Evolutionary conservation across 2,113 vertebrate genomes (phyloP).

Genomic region (Rhineura floridana): DNA sequence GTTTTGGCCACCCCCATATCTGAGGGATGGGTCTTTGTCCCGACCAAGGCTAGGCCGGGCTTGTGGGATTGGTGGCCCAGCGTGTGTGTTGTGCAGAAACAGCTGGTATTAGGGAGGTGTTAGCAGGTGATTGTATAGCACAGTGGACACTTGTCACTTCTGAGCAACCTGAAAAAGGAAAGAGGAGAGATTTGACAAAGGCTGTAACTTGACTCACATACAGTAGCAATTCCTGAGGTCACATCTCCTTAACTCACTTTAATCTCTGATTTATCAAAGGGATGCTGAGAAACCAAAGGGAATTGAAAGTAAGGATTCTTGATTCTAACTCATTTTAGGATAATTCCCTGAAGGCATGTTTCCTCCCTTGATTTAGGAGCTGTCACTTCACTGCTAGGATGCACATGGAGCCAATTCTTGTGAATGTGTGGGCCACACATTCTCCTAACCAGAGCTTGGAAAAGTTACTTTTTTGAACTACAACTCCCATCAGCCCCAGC

Average conservation of each 20-base stretch:
- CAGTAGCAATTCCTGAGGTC: neutral
- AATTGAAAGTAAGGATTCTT: neutral
- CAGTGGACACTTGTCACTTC: neutral
- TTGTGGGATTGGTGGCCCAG: slow-evolving; percentile 4
- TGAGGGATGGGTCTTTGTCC: slow-evolving; percentile 44
- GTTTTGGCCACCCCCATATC: slow-evolving; percentile 69
- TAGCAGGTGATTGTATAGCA: fast-evolving
- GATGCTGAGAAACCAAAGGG: neutral
- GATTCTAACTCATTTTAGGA: neutral
- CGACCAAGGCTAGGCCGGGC: slow-evolving; percentile 53
- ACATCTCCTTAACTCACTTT: neutral
- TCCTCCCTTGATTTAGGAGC: neutral
- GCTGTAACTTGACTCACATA: neutral
- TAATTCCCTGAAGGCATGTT: too few species aligned
- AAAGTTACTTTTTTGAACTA: too few species aligned
- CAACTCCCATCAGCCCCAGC: too few species aligned
- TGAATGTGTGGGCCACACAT: neutral
- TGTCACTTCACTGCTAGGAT: neutral
- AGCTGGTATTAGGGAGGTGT: neutral
- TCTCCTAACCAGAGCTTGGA: too few species aligned
- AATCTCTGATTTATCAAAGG: neutral
- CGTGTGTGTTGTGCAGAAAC: slow-evolving; percentile 1
- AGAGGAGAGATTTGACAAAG: neutral
- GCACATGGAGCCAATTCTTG: neutral
- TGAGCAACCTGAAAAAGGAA: neutral